Evolutionary conservation across 1,140 invertebrate genomes (phyloP).

Genomic region (Drepana arcuata): DNA sequence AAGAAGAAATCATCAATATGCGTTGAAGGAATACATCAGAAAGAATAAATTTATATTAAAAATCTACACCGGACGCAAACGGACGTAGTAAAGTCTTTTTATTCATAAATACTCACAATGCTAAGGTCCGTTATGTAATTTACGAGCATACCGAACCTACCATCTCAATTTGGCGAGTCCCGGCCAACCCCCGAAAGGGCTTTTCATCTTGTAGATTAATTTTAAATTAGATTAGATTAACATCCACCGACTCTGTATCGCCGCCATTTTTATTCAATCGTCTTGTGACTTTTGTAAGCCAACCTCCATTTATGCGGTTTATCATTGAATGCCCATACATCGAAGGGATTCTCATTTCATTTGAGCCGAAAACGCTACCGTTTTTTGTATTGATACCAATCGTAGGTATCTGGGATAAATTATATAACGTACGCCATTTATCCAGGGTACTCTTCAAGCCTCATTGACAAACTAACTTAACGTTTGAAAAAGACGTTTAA

Average conservation of each 20-base stretch:
- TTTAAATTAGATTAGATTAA: constrained; percentile 51
- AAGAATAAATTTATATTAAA: too few relatives aligned
- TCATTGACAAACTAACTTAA: too few relatives aligned
- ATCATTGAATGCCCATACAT: too few relatives aligned
- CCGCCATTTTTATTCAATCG: constrained; percentile 27
- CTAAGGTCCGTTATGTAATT: constrained; percentile 36
- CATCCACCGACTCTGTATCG: constrained; percentile 29
- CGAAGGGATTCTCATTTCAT: too few relatives aligned
- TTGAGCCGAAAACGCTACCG: too few relatives aligned
- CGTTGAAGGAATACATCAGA: too few relatives aligned
- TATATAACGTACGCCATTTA: too few relatives aligned
- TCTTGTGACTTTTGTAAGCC: constrained; percentile 8
- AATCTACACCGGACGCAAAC: too few relatives aligned
- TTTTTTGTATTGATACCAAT: background rate
- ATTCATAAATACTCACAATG: constrained; percentile 28
- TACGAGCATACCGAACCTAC: constrained; percentile 28
- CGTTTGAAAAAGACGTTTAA: too few relatives aligned
- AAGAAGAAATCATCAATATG: too few relatives aligned
- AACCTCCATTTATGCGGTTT: background rate
- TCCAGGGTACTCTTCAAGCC: too few relatives aligned
- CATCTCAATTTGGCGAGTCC: constrained; percentile 29
- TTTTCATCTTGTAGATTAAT: constrained; percentile 50
- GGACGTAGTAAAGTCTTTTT: constrained; percentile 8
- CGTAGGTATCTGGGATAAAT: background rate
- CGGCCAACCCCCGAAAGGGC: constrained; percentile 21